Conservation (phyloP, 2,888 invertebrate genomes). For the Himalopsyche anomala region DNA sequence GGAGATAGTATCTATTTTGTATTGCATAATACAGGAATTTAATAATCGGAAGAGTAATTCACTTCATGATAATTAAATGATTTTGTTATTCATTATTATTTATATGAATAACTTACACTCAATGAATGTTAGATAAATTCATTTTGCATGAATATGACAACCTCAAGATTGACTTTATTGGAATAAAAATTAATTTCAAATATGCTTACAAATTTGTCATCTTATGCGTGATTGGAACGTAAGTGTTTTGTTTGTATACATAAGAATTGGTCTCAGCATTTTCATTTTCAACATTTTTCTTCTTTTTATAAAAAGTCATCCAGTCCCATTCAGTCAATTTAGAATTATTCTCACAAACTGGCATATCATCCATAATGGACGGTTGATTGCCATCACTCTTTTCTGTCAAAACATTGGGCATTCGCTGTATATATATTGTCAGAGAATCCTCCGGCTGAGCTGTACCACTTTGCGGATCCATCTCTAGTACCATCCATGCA, state of each 20-base stretch:
- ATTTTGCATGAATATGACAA: too few species aligned
- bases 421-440: conserved; percentile 74
- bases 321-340: conserved; percentile 46
- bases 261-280: conserved; percentile 9
- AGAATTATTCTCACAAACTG: not conserved
- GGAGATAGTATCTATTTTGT: too few species aligned
- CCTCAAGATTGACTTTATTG: not conserved
- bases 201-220: conserved; percentile 72
- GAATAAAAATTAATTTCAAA: not conserved
- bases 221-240: conserved; percentile 71
- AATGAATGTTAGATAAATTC: too few species aligned
- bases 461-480: conserved; percentile 94
- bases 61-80: too few species aligned
- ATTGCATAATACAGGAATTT: too few species aligned
- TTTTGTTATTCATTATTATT: too few species aligned
- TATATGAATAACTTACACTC: too few species aligned
- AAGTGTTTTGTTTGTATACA: conserved; percentile 3
- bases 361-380: not conserved
- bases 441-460: conserved; percentile 95
- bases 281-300: conserved; percentile 8
- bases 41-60: too few species aligned
- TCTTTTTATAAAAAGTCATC: conserved; percentile 45
- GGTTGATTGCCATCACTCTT: conserved; percentile 12
- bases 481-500: conserved; percentile 95
- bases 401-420: not conserved